Conservation (phyloP, 2,888 invertebrate genomes). For the Drosophila mulleri region DNA sequence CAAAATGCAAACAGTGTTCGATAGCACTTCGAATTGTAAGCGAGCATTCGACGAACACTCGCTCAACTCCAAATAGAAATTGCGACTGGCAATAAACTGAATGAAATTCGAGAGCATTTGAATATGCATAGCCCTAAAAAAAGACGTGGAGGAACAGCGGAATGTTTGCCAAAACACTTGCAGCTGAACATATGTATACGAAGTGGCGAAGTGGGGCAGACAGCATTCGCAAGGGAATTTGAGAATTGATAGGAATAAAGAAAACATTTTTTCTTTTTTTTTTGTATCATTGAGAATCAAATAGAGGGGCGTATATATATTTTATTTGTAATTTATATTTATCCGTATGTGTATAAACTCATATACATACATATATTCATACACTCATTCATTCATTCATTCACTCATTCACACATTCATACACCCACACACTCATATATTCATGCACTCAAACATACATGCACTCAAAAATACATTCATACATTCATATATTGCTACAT, state of each 20-base stretch:
- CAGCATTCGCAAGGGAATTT: neutral
- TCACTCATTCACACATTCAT: no score
- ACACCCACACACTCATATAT: neutral
- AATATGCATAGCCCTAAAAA: slow-evolving; percentile 6
- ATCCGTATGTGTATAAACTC: no score
- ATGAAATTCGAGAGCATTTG: slow-evolving; percentile 15
- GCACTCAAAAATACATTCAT: no score
- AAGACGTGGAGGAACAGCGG: neutral
- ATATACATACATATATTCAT: no score
- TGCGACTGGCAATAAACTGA: slow-evolving; percentile 25
- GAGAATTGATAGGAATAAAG: neutral
- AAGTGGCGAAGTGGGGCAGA: neutral
- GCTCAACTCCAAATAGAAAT: slow-evolving; percentile 10
- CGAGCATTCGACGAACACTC: neutral
- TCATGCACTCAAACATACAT: no score
- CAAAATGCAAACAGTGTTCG: slow-evolving; percentile 12
- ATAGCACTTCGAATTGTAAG: slow-evolving; percentile 8
- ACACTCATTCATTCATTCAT: no score
- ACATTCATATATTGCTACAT: no score
- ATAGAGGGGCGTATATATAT: neutral
- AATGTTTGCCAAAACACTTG: neutral
- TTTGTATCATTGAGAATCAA: neutral
- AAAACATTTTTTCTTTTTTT: no score
- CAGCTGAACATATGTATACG: neutral
- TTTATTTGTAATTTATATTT: neutral